A percentile compares a stretch with the other conserved stretches of the same genome.
Conservation (phyloP, 2,113 vertebrate species). For the Garra rufa region DNA sequence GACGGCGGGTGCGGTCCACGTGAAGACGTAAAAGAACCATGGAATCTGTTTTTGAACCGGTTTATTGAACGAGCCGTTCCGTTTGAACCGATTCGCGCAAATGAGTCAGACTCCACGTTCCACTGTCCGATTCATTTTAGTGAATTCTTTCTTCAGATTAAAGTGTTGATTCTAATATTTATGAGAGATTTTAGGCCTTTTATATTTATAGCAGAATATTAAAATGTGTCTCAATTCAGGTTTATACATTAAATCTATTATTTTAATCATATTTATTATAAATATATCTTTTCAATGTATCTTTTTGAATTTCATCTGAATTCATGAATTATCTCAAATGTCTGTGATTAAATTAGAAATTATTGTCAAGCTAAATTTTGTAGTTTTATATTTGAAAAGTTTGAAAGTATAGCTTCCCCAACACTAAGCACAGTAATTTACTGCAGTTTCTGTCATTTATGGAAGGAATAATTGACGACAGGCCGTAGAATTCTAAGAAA, state of each 20-base stretch:
- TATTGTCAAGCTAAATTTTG: no score
- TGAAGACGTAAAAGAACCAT: background rate
- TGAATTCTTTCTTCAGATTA: background rate
- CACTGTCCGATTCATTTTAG: background rate
- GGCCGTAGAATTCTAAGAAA: no score
- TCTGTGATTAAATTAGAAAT: background rate
- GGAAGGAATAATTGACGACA: no score
- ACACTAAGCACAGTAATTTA: no score
- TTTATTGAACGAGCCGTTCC: background rate
- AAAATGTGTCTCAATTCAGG: no score
- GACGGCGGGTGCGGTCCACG: background rate
- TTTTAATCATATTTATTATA: background rate
- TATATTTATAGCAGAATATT: no score
- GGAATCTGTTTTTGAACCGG: background rate
- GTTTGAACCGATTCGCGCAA: background rate
- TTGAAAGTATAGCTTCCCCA: background rate
- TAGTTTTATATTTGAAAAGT: background rate
- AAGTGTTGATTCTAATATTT: no score
- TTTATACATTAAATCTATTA: no score
- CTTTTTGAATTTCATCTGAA: background rate
- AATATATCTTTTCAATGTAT: background rate
- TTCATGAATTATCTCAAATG: background rate
- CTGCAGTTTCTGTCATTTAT: no score
- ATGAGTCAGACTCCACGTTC: background rate
- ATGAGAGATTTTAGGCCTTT: no score